Evolutionary conservation across 1,140 invertebrate genomes (phyloP).

Genomic region (Idris sp.): DNA sequence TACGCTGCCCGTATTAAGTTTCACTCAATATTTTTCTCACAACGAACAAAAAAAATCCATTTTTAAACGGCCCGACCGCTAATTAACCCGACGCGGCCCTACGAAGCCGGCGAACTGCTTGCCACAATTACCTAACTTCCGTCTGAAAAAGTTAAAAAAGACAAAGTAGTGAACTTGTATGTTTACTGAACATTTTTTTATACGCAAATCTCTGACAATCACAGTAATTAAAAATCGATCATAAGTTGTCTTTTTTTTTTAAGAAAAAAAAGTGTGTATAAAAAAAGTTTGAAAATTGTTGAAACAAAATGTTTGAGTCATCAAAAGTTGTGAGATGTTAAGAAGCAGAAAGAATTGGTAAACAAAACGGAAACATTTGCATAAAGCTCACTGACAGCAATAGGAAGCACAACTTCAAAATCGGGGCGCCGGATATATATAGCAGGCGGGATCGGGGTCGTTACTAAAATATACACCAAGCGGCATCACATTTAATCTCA

Average conservation of each 20-base stretch:
- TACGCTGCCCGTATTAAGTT: conserved; percentile 76
- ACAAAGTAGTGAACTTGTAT: no score
- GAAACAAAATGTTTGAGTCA: no score
- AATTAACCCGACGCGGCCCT: conserved; percentile 18
- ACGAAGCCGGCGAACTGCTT: not conserved
- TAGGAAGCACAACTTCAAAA: conserved; percentile 72
- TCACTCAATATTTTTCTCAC: conserved; percentile 77
- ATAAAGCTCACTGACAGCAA: conserved; percentile 66
- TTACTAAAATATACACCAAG: conserved; percentile 78
- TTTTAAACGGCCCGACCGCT: conserved; percentile 45
- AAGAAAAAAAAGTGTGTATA: no score
- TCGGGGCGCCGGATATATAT: conserved; percentile 77
- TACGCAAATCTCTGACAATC: no score
- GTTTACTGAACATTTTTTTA: no score
- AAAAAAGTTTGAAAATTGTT: no score
- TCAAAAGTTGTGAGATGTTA: no score
- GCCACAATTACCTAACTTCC: not conserved
- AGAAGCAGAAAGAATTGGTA: conserved; percentile 38
- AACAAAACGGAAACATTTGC: conserved; percentile 62
- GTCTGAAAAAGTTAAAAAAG: not conserved
- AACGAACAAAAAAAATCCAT: conserved; percentile 66
- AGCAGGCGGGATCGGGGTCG: conserved; percentile 76
- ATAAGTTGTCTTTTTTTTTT: no score
- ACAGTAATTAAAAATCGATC: no score
- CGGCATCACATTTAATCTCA: conserved; percentile 70